These are phyloP conservation scores for Drosophila nannoptera DNA, from an alignment of 1,140 invertebrate species.

Conservation along the genomic window DNA sequence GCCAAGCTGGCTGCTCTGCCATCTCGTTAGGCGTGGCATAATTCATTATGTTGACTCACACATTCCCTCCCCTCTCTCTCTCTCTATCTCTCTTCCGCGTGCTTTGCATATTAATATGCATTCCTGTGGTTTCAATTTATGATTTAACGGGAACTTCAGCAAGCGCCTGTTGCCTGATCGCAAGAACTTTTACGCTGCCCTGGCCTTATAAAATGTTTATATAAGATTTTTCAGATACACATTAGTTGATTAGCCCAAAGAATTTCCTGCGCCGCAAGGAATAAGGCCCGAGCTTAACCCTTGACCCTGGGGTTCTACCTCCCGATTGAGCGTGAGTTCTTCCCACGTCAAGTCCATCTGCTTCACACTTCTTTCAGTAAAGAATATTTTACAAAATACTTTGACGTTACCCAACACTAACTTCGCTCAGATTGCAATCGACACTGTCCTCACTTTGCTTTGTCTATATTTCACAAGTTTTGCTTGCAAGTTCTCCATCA, in stretches of 20 bases:
- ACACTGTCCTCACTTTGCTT: constrained; percentile 1
- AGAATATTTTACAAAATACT: neutral
- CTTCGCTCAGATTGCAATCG: constrained; percentile 3
- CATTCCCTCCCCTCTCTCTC: constrained; percentile 6
- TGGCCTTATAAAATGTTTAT: constrained; percentile 5
- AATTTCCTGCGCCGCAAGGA: no score
- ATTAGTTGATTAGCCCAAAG: neutral
- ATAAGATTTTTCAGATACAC: constrained; percentile 11
- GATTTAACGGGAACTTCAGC: constrained; percentile 54
- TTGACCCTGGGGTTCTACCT: no score
- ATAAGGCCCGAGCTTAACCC: no score
- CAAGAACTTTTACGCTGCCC: constrained; percentile 16
- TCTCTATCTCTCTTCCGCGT: constrained; percentile 36
- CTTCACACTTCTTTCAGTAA: neutral
- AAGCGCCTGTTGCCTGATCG: constrained; percentile 41
- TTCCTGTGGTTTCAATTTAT: constrained; percentile 64
- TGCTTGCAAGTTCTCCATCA: constrained; percentile 24
- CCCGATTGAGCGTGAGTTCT: no score
- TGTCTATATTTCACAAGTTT: constrained; percentile 23
- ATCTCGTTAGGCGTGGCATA: constrained; percentile 74
- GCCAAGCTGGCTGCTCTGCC: constrained; percentile 63
- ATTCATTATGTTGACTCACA: constrained; percentile 74
- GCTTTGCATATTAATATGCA: constrained; percentile 77
- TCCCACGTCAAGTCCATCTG: neutral
- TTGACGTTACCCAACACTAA: constrained; percentile 7